Evolutionary conservation across 1,140 invertebrate genomes (phyloP).

Genomic region (Aricia agestis): DNA sequence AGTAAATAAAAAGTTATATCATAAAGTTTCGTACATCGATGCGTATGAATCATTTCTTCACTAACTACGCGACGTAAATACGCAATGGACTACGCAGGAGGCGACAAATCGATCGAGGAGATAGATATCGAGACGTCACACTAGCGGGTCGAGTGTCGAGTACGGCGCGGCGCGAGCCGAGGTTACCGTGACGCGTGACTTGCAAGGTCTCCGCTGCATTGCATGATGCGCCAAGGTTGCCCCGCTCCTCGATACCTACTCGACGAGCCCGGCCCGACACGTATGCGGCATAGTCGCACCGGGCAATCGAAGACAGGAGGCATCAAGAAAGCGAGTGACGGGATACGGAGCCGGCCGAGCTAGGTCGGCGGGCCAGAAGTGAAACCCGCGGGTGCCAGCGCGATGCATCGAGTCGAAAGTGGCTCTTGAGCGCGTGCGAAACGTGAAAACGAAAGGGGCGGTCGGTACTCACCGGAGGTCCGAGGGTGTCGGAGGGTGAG

Average conservation of each 20-base stretch:
- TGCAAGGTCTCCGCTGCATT: conserved; percentile 74
- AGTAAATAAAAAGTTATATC: background rate
- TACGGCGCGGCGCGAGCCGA: conserved; percentile 68
- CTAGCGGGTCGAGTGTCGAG: conserved; percentile 58
- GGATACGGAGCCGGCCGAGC: conserved; percentile 12
- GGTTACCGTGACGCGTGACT: conserved; percentile 75
- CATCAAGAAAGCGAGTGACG: conserved; percentile 1
- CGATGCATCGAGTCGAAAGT: conserved; percentile 46
- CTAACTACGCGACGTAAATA: conserved; percentile 1
- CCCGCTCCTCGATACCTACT: conserved; percentile 53
- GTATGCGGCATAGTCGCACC: background rate
- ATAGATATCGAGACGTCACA: conserved; percentile 47
- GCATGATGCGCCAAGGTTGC: conserved; percentile 75
- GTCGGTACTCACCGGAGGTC: conserved; percentile 39
- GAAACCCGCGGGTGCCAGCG: conserved; percentile 55
- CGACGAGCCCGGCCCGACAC: conserved; percentile 39
- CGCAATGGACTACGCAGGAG: conserved; percentile 48
- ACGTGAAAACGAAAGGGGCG: conserved; percentile 32
- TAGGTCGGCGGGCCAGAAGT: conserved; percentile 34
- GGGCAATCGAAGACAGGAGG: background rate
- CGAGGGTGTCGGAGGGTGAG: conserved; percentile 39
- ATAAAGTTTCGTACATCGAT: conserved; percentile 33
- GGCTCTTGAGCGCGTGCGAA: conserved; percentile 26
- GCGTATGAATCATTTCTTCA: conserved; percentile 1
- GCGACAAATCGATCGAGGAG: conserved; percentile 35